phyloP scores from a whole-genome alignment of 2,888 invertebrate genomes.

The Callosobruchus maculatus region DNA sequence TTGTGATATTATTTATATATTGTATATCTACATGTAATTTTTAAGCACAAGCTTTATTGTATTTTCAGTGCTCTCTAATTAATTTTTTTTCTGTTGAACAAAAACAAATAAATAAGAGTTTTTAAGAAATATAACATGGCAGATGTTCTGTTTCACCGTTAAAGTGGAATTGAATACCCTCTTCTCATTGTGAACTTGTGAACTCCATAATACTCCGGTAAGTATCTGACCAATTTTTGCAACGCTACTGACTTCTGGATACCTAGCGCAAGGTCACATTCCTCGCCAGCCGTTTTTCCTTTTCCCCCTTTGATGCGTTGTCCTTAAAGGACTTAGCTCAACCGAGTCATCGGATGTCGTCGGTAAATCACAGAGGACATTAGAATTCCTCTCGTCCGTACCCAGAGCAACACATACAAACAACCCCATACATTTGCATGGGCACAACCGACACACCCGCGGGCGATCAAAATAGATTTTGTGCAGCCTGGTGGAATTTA shows the following conservation, averaged over 20 bases:
- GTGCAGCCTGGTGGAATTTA: not conserved
- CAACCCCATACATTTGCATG: not conserved
- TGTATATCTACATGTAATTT: no score
- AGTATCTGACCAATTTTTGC: not conserved
- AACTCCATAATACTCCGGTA: no score
- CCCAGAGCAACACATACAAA: not conserved
- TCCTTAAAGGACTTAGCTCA: not conserved
- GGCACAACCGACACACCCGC: not conserved
- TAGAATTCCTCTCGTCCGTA: not conserved
- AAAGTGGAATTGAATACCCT: no score
- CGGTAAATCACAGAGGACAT: not conserved
- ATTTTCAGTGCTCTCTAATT: no score
- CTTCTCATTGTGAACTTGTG: no score
- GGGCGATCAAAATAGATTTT: not conserved
- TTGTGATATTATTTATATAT: no score
- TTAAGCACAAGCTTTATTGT: no score
- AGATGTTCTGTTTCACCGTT: no score
- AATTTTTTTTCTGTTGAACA: no score
- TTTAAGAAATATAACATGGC: no score
- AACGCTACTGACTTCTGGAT: not conserved
- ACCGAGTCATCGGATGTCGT: not conserved
- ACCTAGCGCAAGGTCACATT: not conserved
- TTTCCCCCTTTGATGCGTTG: not conserved
- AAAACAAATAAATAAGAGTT: no score
- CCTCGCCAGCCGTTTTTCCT: not conserved